These are phyloP conservation scores for Lerista edwardsae DNA, from an alignment of 2,797 vertebrate species.

Conservation along the genomic window DNA sequence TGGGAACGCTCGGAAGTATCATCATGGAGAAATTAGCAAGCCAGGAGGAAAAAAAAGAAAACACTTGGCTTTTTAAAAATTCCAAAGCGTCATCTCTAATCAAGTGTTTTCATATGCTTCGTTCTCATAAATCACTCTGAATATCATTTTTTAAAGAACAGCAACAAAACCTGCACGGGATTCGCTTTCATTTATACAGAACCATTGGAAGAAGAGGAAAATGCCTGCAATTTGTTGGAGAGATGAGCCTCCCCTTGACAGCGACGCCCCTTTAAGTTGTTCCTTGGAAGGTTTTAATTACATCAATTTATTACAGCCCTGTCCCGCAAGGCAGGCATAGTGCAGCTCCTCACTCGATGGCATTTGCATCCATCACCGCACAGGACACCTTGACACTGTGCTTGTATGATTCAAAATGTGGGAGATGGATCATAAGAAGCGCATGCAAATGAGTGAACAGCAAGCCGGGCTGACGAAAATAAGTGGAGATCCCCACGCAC, in stretches of 20 bases:
- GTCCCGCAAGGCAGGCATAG: not conserved
- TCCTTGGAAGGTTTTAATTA: constrained; percentile 12
- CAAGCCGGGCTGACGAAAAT: constrained; percentile 37
- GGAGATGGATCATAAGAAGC: constrained; percentile 64
- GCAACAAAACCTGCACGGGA: not conserved
- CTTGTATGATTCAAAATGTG: constrained; percentile 47
- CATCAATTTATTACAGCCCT: not conserved
- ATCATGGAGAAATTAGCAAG: constrained; percentile 4
- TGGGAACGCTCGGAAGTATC: not conserved
- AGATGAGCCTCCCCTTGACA: not conserved
- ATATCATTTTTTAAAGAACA: constrained; percentile 10
- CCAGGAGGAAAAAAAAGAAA: rapidly evolving
- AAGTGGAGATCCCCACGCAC: constrained; percentile 41
- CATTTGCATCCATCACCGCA: not conserved
- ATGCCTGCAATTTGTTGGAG: not conserved
- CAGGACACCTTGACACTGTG: not conserved
- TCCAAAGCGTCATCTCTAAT: constrained; percentile 28
- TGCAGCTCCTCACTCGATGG: not conserved
- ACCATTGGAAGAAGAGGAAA: not conserved
- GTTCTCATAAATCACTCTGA: constrained; percentile 11
- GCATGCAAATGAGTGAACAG: constrained; percentile 64
- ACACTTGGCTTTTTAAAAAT: not conserved
- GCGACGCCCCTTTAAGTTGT: not conserved
- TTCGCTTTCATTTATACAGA: not conserved
- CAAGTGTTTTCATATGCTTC: constrained; percentile 6